Percentiles rank a stretch among this genome's conserved stretches.
Conservation (phyloP, 2,113 vertebrate genomes). For the Cynocephalus volans region DNA sequence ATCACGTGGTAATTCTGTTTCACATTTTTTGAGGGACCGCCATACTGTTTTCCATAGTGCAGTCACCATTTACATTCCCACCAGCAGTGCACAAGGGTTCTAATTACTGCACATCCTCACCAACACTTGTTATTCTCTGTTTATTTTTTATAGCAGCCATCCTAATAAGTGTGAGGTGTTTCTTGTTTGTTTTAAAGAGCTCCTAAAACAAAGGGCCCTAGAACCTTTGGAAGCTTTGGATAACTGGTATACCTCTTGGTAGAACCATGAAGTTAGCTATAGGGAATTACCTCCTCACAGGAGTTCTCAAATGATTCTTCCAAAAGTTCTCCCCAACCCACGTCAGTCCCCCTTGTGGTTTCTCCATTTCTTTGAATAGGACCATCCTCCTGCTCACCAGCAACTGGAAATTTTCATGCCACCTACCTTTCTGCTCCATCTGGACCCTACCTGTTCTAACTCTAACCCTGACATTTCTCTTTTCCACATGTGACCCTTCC, state of each 20-base stretch:
- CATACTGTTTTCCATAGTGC: background rate
- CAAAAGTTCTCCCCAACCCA: background rate
- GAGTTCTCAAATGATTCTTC: background rate
- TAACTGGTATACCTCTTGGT: background rate
- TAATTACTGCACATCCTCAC: background rate
- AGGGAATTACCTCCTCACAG: background rate
- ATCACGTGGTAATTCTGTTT: background rate
- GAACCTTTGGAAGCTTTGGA: background rate
- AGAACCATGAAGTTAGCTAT: background rate
- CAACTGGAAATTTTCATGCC: background rate
- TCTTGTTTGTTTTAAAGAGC: background rate
- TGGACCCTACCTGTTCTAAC: rapidly evolving
- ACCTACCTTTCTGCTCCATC: rapidly evolving
- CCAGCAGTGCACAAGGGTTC: background rate
- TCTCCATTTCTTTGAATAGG: background rate
- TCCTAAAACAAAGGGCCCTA: background rate
- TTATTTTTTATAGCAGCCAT: background rate
- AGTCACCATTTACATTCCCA: background rate
- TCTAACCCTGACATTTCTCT: background rate
- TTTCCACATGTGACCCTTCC: background rate
- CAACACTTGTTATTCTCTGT: background rate
- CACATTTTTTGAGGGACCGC: background rate
- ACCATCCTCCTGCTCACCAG: background rate
- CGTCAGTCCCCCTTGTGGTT: no score
- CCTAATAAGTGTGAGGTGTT: no score